A percentile compares a stretch with the other conserved stretches of the same genome.
Evolutionary conservation across 2,888 invertebrate genomes (phyloP).

Genomic region (Reticulitermes lucifugus): DNA sequence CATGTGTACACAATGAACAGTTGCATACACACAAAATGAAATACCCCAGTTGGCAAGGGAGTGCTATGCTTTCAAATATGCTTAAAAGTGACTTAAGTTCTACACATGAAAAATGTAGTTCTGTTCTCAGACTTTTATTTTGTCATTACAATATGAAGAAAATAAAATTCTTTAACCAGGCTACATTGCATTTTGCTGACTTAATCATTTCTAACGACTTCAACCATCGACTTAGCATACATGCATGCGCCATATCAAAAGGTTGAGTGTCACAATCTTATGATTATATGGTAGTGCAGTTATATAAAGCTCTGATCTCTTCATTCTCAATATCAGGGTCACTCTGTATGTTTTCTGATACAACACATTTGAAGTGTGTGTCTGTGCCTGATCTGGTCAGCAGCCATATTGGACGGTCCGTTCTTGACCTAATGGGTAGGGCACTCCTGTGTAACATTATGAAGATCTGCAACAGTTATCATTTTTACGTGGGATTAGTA

Average conservation of each 20-base stretch:
- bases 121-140: neutral
- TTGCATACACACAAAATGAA: no score
- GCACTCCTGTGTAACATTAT: neutral
- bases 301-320: conserved; percentile 17
- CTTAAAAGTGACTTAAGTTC: neutral
- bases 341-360: neutral
- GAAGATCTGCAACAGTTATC: neutral
- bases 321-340: neutral
- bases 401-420: conserved; percentile 20
- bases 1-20: no score
- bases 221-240: neutral
- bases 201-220: neutral
- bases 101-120: neutral
- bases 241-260: conserved; percentile 8
- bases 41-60: no score
- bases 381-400: neutral
- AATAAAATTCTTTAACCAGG: neutral
- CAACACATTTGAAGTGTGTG: neutral
- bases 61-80: neutral
- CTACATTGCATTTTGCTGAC: neutral
- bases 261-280: neutral
- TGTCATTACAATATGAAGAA: conserved; percentile 17
- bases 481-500: no score
- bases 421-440: neutral
- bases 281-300: neutral